Base-by-base conservation (phyloP, 2,888 invertebrate genomes). In the Aromia moschata region DNA sequence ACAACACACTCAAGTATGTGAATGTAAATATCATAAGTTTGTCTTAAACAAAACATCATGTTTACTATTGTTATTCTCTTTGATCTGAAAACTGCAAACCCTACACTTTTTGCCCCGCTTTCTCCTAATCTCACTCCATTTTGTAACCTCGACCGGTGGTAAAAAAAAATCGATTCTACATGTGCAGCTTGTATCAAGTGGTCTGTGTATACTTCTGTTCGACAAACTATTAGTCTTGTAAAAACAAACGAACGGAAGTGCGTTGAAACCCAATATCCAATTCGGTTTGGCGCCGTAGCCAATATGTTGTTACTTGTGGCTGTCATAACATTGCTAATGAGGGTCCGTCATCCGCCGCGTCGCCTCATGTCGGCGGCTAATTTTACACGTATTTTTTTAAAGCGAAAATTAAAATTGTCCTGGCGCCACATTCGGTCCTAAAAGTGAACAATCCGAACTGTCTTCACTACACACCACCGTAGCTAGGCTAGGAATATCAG, bases 311-410 rank as follows among this genome's bases (percentile, higher is more conserved):
- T 64, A 51, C 58, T 53, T 61, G 58, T 60, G 58, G 60, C 62
- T 69, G 69, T 67, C 68, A 70, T 70, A 68, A 70, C 68, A 68
- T 61, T 63, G 68, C 68, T 67, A 69, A 69, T 69, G 69, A 69
- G 65, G 63, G 57, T 59, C 53, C 45, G 57, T 56, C 55, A 49
- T n/a, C n/a, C 57, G 43, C 40, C 53, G 59, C 60, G n/a, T n/a
- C 57, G 64, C 53, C 25, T 45, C 37, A 11, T 17, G 30, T 25
- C 45, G n/a, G 16, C 25, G 25, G 15, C 45, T 45, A 54, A 54
- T 54, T 45, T 36, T 11, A 10, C 25, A n/a, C 15, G 16, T 11
- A 11, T 33, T 10, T 33, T 33, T 33, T 33, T 33, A 10, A 25
- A 25, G 3, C 7, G 25, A 25, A 25, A 25, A 7, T 5, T 25